Conservation (phyloP, 92 coral and sea anemone species). For the Phymanthus crucifer region DNA sequence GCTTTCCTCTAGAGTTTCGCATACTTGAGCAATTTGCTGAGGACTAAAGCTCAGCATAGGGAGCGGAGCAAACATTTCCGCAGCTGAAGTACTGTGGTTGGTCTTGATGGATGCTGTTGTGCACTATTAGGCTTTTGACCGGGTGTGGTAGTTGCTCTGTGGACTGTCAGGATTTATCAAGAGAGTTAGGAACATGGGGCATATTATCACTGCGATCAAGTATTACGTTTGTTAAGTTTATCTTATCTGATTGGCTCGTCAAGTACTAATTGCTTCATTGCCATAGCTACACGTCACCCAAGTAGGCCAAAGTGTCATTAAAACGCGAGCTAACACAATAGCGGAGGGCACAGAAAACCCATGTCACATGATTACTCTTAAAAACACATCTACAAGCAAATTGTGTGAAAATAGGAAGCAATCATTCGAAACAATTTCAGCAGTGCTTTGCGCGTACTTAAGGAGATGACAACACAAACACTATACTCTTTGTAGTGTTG, state of each 20-base stretch:
- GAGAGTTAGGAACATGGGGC: conserved; percentile 97
- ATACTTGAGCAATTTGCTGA: conserved; percentile 95
- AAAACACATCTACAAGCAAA: conserved; percentile 57
- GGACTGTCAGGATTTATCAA: conserved; percentile 96
- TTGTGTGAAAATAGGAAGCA: conserved; percentile 64
- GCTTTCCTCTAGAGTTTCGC: conserved; percentile 98
- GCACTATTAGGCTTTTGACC: conserved; percentile 88
- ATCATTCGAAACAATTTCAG: conserved; percentile 52
- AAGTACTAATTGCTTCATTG: conserved; percentile 77
- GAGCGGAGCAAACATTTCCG: conserved; percentile 90
- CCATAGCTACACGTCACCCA: conserved; percentile 83
- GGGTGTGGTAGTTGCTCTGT: conserved; percentile 95
- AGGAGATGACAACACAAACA: conserved; percentile 41
- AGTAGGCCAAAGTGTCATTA: conserved; percentile 74
- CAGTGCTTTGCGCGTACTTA: conserved; percentile 37
- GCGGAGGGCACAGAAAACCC: conserved; percentile 69
- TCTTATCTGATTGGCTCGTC: conserved; percentile 87
- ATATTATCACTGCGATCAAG: conserved; percentile 86
- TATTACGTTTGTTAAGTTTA: conserved; percentile 89
- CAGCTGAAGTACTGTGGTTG: conserved; percentile 27
- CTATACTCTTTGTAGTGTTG: conserved; percentile 25
- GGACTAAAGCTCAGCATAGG: conserved; percentile 96
- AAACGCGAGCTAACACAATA: conserved; percentile 77
- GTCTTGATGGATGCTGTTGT: conserved; percentile 42
- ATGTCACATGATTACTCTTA: conserved; percentile 74